phyloP scores from a whole-genome alignment of 2,888 invertebrate genomes.

The Lasioglossum vierecki region DNA sequence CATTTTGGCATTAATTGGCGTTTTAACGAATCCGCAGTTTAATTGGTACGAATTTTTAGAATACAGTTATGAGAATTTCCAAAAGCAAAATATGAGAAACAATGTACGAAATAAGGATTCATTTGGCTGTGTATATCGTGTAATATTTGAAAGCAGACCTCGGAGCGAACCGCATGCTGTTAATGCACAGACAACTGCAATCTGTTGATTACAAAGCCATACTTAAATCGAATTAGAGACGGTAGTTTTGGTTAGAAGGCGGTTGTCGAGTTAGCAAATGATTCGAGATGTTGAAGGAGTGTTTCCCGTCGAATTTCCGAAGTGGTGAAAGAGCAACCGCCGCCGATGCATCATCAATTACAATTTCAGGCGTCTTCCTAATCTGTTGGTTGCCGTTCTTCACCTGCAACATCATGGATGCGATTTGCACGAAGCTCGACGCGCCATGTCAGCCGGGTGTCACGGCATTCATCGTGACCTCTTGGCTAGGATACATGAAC shows the following conservation, averaged over 20 bases:
- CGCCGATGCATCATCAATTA: conserved; percentile 60
- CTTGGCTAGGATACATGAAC: conserved; percentile 99
- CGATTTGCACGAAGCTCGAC: conserved; percentile 95
- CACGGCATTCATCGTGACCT: conserved; percentile 96
- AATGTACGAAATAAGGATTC: not conserved
- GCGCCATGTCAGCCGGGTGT: conserved; percentile 93
- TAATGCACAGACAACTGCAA: not conserved
- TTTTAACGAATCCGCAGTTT: too few relatives aligned
- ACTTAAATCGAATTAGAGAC: not conserved
- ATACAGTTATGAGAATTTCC: too few relatives aligned
- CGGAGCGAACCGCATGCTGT: not conserved
- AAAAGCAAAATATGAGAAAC: not conserved
- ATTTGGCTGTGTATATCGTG: not conserved
- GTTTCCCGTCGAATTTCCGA: not conserved
- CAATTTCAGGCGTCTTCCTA: conserved; percentile 96
- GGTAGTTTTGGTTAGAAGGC: not conserved
- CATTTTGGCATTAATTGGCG: too few relatives aligned
- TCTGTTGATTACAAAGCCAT: not conserved
- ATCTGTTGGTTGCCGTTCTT: conserved; percentile 99
- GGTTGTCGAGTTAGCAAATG: not conserved
- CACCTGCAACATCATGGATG: conserved; percentile 98
- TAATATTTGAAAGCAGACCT: not conserved
- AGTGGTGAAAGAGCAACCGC: not conserved
- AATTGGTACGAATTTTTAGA: too few relatives aligned
- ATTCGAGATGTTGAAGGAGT: not conserved